phyloP scores from a whole-genome alignment of 1,140 invertebrate genomes.

The Rhynchophorus ferrugineus region DNA sequence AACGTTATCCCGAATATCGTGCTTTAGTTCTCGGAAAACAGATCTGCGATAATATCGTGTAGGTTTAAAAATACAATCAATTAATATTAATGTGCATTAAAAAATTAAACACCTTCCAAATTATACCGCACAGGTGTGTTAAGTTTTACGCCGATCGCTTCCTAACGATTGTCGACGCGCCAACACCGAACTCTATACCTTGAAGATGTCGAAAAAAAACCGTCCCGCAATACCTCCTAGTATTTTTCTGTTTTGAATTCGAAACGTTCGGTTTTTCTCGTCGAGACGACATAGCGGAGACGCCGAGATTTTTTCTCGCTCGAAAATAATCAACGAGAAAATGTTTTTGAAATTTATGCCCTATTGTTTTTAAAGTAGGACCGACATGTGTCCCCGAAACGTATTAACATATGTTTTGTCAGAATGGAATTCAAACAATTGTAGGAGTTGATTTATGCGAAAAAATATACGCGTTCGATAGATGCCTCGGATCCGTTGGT shows the following conservation, averaged over 20 bases:
- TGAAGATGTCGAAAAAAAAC: no score
- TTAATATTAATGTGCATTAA: neutral
- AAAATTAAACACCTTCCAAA: neutral
- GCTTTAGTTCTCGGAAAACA: no score
- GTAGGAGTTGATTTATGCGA: neutral
- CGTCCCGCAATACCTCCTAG: no score
- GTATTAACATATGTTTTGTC: constrained; percentile 8
- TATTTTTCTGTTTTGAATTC: no score
- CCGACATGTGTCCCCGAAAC: neutral
- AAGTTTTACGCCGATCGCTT: neutral
- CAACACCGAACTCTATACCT: no score
- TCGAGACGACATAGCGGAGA: no score
- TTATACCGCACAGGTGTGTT: neutral
- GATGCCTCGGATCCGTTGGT: no score
- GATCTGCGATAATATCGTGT: neutral
- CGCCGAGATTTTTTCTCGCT: neutral
- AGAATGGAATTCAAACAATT: neutral
- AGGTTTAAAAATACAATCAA: neutral
- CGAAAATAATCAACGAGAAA: neutral
- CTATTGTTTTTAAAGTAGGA: constrained; percentile 5
- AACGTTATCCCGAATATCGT: no score
- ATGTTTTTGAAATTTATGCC: constrained; percentile 2
- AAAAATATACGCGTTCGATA: neutral
- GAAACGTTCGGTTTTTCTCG: no score
- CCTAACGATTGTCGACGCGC: neutral